These are phyloP conservation scores for Rhinichthys osculus DNA, from an alignment of 2,797 vertebrate species.

Conservation along the genomic window DNA sequence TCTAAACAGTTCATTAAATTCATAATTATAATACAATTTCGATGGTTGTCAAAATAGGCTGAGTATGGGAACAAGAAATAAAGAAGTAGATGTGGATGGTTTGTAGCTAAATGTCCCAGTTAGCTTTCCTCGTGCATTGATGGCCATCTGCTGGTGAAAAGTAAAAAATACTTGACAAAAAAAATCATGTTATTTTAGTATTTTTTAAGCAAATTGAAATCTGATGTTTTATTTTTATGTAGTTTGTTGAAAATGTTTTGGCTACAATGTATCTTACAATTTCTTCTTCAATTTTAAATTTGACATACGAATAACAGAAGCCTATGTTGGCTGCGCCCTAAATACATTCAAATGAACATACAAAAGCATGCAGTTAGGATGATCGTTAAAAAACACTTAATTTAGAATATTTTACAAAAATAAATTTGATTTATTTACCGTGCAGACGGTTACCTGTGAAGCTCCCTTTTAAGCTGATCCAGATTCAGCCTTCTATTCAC, in stretches of 20 bases:
- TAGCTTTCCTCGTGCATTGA: neutral
- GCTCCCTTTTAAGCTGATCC: neutral
- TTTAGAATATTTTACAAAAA: neutral
- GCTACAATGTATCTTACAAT: neutral
- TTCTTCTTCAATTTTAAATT: neutral
- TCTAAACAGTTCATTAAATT: neutral
- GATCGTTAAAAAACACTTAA: neutral
- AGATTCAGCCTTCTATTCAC: neutral
- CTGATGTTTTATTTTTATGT: neutral
- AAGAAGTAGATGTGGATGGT: neutral
- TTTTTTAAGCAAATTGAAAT: neutral
- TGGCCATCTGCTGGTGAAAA: constrained; percentile 34
- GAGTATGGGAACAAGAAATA: neutral
- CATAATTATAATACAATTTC: neutral
- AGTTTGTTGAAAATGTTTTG: neutral
- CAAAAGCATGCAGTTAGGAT: too few species aligned
- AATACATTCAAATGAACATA: neutral
- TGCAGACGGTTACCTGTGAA: neutral
- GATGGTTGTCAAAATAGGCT: neutral
- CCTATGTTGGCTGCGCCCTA: neutral
- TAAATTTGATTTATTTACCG: neutral
- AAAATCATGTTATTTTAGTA: neutral
- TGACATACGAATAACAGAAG: neutral
- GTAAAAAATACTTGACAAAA: neutral
- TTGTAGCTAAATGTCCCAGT: neutral